A percentile compares a stretch with the other conserved stretches of the same genome.
phyloP scores from a whole-genome alignment of 2,888 invertebrate genomes.

The Formica aserva region DNA sequence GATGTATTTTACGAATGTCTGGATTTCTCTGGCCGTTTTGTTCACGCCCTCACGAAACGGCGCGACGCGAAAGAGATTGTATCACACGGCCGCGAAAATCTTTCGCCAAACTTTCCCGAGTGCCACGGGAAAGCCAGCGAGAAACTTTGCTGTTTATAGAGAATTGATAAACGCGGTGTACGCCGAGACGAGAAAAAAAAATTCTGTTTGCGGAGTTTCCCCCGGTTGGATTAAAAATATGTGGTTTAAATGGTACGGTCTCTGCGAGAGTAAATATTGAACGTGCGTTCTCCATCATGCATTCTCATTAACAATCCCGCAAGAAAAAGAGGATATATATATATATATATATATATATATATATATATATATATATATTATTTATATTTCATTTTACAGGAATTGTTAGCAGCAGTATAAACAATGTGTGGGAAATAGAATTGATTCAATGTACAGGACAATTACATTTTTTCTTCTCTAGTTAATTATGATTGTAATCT shows the following conservation, averaged over 20 bases:
- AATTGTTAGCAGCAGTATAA: neutral
- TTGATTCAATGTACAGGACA: constrained; percentile 2
- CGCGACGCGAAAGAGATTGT: constrained; percentile 49
- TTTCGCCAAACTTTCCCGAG: constrained; percentile 42
- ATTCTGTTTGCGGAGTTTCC: constrained; percentile 10
- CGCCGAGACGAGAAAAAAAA: constrained; percentile 38
- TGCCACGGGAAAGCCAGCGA: constrained; percentile 21
- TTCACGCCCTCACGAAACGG: constrained; percentile 20
- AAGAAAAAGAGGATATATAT: neutral
- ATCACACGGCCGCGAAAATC: constrained; percentile 45
- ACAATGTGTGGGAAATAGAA: neutral
- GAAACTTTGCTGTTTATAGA: constrained; percentile 51
- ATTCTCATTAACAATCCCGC: constrained; percentile 22
- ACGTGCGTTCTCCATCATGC: constrained; percentile 23
- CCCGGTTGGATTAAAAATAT: constrained; percentile 38
- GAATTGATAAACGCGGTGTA: constrained; percentile 45
- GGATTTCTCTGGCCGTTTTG: constrained; percentile 50
- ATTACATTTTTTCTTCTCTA: neutral
- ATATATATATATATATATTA: neutral
- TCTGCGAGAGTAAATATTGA: constrained; percentile 33
- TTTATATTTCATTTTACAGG: constrained; percentile 23
- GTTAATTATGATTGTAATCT: neutral
- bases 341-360: neutral
- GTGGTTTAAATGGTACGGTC: constrained; percentile 30
- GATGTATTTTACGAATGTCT: constrained; percentile 44